Base-by-base conservation (phyloP, 2,888 invertebrate genomes). In the Frankliniella intonsa region DNA sequence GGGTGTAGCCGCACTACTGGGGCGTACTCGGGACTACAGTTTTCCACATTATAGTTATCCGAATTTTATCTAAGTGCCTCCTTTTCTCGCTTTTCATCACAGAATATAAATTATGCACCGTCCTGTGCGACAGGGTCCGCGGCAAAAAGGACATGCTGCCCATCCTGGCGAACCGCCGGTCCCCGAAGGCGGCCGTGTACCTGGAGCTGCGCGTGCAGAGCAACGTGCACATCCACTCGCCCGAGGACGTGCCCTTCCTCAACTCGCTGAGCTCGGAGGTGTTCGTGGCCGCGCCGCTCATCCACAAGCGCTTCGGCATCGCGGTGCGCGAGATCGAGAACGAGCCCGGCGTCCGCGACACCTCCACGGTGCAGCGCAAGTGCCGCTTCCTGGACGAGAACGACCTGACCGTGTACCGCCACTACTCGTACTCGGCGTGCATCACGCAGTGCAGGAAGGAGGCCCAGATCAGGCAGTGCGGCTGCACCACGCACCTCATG, bases 391-490 rank as follows among this genome's bases (percentile, higher is more conserved):
- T 90, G 80, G 88, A 92, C 83, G 95, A 95, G 87, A 92, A 92
- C 81, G 86, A 86, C 80, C 88, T 91, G 14, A 89, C 91, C 50
- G 89, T 93, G 0, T 93, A 93, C 86, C 89, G 90, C 0, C 89
- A 90, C 83, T 94, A 94, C 86, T 94, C 94, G 80, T 93, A 92
- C 86, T 93, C 92, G 85, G 92, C 93, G 0, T 95, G 94, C 85
- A 91, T 91, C 0, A 92, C 94, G 0, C 91, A 92, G 82, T 94
- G 94, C 84, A 90, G 94, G 80, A 93, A 93, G 86, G 88, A 89
- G 83, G 91, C 91, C 0, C 93, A 94, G 85, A 85, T 92, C 38
- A 87, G 89, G 25, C 85, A 89, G 7, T 94, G 94, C 86, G 90
- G 91, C 81, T 94, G 94, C 87, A 91, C 91, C 76, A 93, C 93